Conservation (phyloP, 2,797 vertebrate genomes). For the Fratercula arctica region DNA sequence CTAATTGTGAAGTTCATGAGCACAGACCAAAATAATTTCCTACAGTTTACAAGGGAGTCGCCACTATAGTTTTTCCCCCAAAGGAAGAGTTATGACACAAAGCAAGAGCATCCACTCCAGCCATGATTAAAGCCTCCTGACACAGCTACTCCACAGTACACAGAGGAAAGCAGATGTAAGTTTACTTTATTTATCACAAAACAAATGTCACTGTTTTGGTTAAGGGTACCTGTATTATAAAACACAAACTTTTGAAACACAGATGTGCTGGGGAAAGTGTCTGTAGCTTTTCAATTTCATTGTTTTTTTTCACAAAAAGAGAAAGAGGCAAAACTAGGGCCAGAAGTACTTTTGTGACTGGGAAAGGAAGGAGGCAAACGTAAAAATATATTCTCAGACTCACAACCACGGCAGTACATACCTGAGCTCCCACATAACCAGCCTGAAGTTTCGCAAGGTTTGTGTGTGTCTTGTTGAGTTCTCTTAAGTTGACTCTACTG, state of each 20-base stretch:
- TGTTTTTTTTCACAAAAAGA: neutral
- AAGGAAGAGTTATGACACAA: neutral
- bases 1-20: neutral
- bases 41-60: neutral
- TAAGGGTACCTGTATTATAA: neutral
- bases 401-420: slow-evolving; percentile 44
- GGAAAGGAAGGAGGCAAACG: neutral
- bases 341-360: neutral
- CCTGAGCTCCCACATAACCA: slow-evolving; percentile 90
- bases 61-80: neutral
- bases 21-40: neutral
- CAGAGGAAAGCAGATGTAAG: neutral
- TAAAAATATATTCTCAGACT: neutral
- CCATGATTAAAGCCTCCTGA: neutral
- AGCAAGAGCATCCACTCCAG: neutral
- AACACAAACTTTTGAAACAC: neutral
- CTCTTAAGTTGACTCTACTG: slow-evolving; percentile 76
- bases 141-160: neutral
- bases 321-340: neutral
- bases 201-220: neutral
- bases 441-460: slow-evolving; percentile 83
- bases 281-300: neutral
- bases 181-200: neutral
- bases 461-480: slow-evolving; percentile 78
- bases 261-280: neutral